Evolutionary conservation across 30 jellyfish, hydroid and myxozoan genomes (phyloP).

Genomic region (Phacellophora camtschatica): DNA sequence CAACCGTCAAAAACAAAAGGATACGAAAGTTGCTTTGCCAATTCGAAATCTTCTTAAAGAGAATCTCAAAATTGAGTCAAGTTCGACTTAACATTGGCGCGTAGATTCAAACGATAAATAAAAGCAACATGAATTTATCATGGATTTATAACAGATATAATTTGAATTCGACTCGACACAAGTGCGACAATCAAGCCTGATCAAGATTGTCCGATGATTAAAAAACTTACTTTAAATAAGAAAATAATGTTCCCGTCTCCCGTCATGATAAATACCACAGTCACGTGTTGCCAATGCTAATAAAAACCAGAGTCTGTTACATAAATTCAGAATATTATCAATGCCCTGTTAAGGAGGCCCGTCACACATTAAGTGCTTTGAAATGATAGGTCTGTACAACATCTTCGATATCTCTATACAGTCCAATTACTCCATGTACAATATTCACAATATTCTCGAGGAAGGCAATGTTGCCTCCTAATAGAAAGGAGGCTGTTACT

Average conservation of each 20-base stretch:
- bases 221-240: too few relatives aligned
- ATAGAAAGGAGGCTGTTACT: constrained; percentile 33
- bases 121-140: too few relatives aligned
- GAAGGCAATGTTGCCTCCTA: constrained; percentile 40
- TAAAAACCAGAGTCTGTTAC: neutral
- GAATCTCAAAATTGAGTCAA: too few relatives aligned
- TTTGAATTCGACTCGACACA: too few relatives aligned
- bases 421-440: constrained; percentile 60
- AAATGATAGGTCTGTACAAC: constrained; percentile 35
- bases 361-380: neutral
- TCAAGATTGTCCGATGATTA: too few relatives aligned
- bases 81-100: too few relatives aligned
- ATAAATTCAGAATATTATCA: neutral
- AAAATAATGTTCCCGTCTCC: neutral
- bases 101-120: too few relatives aligned
- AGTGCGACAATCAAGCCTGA: too few relatives aligned
- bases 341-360: constrained; percentile 15
- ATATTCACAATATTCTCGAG: constrained; percentile 48
- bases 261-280: neutral
- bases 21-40: too few relatives aligned
- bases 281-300: neutral
- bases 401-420: constrained; percentile 46
- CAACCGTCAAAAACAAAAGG: too few relatives aligned
- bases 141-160: too few relatives aligned
- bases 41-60: too few relatives aligned